Base-by-base conservation (phyloP, 2,797 vertebrate genomes). In the Thunnus albacares region DNA sequence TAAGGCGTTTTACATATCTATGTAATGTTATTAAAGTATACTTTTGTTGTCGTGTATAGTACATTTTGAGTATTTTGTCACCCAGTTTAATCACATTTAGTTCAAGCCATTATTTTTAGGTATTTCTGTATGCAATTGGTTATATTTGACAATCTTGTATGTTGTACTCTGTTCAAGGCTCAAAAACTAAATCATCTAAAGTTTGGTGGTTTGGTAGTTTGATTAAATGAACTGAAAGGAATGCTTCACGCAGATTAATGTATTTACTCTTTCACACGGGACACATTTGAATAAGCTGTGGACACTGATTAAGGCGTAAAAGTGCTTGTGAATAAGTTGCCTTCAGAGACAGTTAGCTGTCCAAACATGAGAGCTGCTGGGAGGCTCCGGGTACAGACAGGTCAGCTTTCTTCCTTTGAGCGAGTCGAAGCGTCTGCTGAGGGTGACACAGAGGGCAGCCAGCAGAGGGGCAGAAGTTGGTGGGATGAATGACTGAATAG, bases 101-200 rank as follows among this genome's bases (percentile, higher is more conserved):
- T 91, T 90, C 30, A 59, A 81, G 77, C 59, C 80, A 79, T 71
- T 89, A 87, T 90, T 78, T 38, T 18, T 91, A 90, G 85, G 75
- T 82, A 84, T 83, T 79, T 83, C 67, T 92, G 70, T 90, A 85
- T 89, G 74, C 90, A 90, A 89, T 86, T 91, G 86, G 85, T 90
- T 92, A 53, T 92, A 89, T 91, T 92, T 92, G 90, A 93, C 91
- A 91, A 93, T 94, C 93, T 75, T 90, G 75, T 93, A 90, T 88
- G 75, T 84, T 91, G 78, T 91, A 90, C 79, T 81, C 57, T 85
- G 80, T 88, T 85, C 68, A 87, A 82, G 52, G 74, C 62, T 84
- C 68, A 82, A 84, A 82, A 79, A 69, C 75, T 71, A 83, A 88
- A 67, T 75, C 75, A 82, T 78, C 75, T 73, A 7, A 68, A 62